Evolutionary conservation across 2,797 vertebrate genomes (phyloP), one percentile per base, ranked within the genome.

Genomic region (Perodicticus potto): DNA sequence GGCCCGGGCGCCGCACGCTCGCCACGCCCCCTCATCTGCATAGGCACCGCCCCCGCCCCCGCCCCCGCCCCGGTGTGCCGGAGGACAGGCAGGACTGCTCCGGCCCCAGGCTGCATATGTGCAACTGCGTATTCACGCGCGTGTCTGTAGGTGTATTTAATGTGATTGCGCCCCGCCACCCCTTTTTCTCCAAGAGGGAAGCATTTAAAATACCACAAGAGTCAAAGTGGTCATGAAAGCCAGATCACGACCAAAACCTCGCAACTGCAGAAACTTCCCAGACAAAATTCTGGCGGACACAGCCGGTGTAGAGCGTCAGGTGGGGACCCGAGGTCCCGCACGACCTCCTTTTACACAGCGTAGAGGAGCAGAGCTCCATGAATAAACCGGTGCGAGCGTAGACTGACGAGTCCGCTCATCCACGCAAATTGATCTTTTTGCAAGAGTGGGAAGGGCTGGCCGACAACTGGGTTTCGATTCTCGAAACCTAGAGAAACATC

Each of bases 11-110:
- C 99, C 43, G 97, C 97, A 97, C 94, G 97, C 98, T 98, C 97
- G 98, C 98, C 99, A 99, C 99, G 98, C 99, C 99, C 99, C 95
- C 98, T 98, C 98, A 99, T 99, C 98, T 99, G 98, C 99, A 99
- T 99, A 98, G 98, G 96, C 97, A 7, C 97, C 98, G 97, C 95
- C 98, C 97, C 96, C 65, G 86, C n/a, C n/a, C 93, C 87, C 25
- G 81, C 73, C 92, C 81, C 96, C 86, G 83, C 91, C 37, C 25
- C 85, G 43, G 11, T 67, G 85, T 37, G 17, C 67, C 7, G 10
- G 53, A 8, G 3, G 49, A 32, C 16, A 5, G 0, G 34, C 20
- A 59, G 10, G 59, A 27, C 7, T 0, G 37, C 43, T 22, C 3
- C 16, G 53, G 20, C 10, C 1, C 0, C 23, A 0, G 20, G 43